phyloP scores from a whole-genome alignment of 2,797 vertebrate species.

The Mastacembelus armatus region DNA sequence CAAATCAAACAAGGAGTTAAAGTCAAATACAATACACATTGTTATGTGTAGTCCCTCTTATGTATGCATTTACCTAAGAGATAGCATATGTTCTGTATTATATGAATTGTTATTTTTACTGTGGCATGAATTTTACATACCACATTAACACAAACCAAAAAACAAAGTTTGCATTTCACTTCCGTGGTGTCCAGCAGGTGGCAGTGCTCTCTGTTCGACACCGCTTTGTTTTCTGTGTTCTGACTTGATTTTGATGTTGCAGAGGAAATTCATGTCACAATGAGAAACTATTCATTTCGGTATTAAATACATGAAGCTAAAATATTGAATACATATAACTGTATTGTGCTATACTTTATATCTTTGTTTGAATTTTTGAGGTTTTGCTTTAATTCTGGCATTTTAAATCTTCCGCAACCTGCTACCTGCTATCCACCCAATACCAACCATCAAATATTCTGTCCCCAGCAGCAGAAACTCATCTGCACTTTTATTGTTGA shows the following conservation, averaged over 20 bases:
- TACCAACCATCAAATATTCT: constrained; percentile 39
- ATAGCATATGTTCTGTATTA: too few species aligned
- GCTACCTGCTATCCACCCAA: constrained; percentile 40
- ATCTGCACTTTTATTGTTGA: constrained; percentile 38
- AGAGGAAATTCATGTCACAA: not conserved
- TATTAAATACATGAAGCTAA: not conserved
- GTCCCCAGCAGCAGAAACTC: constrained; percentile 46
- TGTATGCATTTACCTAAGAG: constrained; percentile 21
- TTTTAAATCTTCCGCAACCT: constrained; percentile 32
- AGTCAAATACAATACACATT: constrained; percentile 26
- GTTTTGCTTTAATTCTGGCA: constrained; percentile 37
- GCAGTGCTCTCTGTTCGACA: too few species aligned
- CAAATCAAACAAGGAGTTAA: constrained; percentile 27
- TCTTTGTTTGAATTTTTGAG: constrained; percentile 9
- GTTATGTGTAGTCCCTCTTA: constrained; percentile 31
- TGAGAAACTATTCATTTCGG: not conserved
- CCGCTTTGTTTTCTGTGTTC: not conserved
- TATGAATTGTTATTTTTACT: too few species aligned
- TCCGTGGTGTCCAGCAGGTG: not conserved
- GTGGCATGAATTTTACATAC: constrained; percentile 7
- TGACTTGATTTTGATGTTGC: not conserved
- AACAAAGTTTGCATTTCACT: not conserved
- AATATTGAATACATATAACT: too few species aligned
- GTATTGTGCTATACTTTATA: not conserved
- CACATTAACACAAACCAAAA: constrained; percentile 7